A percentile compares a stretch with the other conserved stretches of the same genome.
Evolutionary conservation across 2,888 invertebrate species (phyloP).

Genomic region (Selenia dentaria): DNA sequence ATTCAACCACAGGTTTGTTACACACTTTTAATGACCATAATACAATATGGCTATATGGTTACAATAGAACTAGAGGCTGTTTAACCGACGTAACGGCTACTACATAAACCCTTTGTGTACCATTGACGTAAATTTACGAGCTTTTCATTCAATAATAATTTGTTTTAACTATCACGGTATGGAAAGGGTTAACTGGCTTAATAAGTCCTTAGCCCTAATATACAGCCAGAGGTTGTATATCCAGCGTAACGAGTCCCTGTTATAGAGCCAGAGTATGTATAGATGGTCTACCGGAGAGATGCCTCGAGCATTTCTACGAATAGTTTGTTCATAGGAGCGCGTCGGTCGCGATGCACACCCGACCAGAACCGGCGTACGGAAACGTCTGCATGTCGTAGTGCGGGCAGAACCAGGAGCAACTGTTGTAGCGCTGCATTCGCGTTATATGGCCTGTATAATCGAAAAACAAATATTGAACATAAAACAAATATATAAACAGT

Average conservation of each 20-base stretch:
- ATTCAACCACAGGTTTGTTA: no score
- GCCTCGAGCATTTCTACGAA: conserved; percentile 98
- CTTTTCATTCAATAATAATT: no score
- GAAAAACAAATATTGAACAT: no score
- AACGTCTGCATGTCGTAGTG: conserved; percentile 94
- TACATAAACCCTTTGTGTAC: no score
- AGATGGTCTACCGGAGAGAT: conserved; percentile 81
- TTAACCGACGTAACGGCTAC: background rate
- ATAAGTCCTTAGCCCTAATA: background rate
- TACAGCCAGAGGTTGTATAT: background rate
- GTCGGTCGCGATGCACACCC: conserved; percentile 93
- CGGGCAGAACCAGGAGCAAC: conserved; percentile 94
- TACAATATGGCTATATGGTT: no score
- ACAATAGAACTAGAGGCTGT: background rate
- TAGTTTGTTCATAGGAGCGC: conserved; percentile 97
- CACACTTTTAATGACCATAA: no score
- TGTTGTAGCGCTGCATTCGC: conserved; percentile 92
- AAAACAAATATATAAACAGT: no score
- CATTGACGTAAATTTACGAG: no score
- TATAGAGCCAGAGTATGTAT: background rate
- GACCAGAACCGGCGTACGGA: conserved; percentile 96
- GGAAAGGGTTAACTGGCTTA: no score
- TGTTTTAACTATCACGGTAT: no score
- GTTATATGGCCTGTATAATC: conserved; percentile 86
- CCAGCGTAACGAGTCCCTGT: background rate